Percentiles rank a stretch among this genome's conserved stretches.
Evolutionary conservation across 2,113 vertebrate genomes (phyloP).

Genomic region (Pipra filicauda): DNA sequence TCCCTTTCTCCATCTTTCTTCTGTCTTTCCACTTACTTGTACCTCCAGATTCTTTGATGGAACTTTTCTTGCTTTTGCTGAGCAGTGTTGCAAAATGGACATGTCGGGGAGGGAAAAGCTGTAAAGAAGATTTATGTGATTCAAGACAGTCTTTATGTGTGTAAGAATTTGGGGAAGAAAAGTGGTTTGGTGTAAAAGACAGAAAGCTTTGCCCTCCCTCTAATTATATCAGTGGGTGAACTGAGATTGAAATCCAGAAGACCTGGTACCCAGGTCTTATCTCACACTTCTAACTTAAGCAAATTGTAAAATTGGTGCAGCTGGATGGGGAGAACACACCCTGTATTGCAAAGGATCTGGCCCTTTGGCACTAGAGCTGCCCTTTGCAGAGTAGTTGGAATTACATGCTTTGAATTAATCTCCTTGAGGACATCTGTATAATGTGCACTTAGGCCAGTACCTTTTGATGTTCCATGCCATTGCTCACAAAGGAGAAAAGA

Average conservation of each 20-base stretch:
- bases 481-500: neutral
- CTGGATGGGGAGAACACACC: neutral
- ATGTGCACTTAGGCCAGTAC: neutral
- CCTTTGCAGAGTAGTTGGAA: neutral
- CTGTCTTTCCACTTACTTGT: neutral
- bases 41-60: neutral
- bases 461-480: neutral
- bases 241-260: neutral
- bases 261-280: neutral
- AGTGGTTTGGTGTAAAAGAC: neutral
- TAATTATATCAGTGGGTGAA: neutral
- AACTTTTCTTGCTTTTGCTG: neutral
- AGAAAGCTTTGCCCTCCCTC: neutral
- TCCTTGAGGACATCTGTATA: neutral
- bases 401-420: neutral
- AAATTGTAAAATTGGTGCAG: neutral
- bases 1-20: neutral
- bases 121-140: neutral
- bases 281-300: neutral
- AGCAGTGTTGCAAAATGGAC: neutral
- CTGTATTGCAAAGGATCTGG: neutral
- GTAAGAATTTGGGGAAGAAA: fast-evolving
- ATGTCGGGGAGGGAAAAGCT: neutral
- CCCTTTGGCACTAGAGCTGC: neutral
- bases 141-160: neutral